phyloP scores from a whole-genome alignment of 2,113 vertebrate genomes.

The Chloropsis cyanopogon region DNA sequence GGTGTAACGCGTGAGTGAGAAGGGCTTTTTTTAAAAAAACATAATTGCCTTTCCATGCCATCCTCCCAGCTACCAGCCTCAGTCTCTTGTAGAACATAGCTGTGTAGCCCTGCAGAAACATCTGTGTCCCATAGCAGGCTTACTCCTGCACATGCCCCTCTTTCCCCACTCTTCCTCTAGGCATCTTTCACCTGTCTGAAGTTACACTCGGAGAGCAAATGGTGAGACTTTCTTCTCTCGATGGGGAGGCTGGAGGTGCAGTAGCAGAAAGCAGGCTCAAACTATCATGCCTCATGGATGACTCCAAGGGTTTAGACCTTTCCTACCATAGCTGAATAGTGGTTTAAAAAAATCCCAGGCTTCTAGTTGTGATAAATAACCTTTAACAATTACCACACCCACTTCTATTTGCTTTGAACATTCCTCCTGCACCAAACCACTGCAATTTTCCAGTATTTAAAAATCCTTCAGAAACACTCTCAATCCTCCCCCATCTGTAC shows the following conservation, averaged over 20 bases:
- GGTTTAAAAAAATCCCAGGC: not conserved
- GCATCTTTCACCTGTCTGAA: not conserved
- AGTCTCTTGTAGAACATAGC: not conserved
- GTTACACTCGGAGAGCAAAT: not conserved
- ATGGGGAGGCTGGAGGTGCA: not conserved
- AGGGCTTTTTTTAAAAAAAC: not conserved
- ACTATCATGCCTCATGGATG: accelerated
- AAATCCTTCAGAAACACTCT: not conserved
- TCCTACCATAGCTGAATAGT: not conserved
- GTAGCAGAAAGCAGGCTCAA: not conserved
- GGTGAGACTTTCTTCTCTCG: not conserved
- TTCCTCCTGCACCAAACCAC: not conserved
- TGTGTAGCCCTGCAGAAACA: not conserved
- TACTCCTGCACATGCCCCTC: not conserved
- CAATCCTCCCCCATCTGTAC: not conserved
- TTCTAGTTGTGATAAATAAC: not conserved
- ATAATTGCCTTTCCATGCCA: not conserved
- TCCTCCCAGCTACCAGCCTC: not conserved
- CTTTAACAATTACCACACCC: not conserved
- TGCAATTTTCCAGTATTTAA: not conserved
- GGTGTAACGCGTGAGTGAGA: not conserved
- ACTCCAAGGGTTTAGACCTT: not conserved
- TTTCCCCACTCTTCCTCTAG: not conserved
- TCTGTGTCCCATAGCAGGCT: not conserved
- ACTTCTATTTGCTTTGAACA: not conserved